phyloP scores from a whole-genome alignment of 2,888 invertebrate genomes.

The Netelia virgata region DNA sequence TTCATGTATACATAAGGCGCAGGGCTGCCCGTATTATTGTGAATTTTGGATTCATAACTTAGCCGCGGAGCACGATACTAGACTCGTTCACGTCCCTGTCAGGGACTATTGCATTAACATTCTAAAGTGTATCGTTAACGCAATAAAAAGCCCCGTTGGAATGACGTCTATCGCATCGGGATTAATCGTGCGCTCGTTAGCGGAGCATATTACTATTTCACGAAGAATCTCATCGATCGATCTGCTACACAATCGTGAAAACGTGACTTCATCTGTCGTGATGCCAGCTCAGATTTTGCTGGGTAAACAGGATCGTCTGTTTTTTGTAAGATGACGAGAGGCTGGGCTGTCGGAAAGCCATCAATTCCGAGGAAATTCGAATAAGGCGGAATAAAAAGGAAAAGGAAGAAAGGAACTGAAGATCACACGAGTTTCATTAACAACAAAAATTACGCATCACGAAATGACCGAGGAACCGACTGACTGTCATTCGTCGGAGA shows the following conservation, averaged over 20 bases:
- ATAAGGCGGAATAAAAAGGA: background rate
- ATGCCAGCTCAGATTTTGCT: constrained; percentile 6
- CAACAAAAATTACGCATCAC: background rate
- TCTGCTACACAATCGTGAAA: constrained; percentile 29
- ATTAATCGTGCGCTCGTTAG: constrained; percentile 14
- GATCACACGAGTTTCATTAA: background rate
- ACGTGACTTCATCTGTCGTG: background rate
- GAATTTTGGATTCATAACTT: no score
- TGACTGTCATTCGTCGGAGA: background rate
- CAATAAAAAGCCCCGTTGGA: constrained; percentile 70
- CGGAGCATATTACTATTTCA: background rate
- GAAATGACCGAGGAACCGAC: constrained; percentile 20
- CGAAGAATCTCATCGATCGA: constrained; percentile 30
- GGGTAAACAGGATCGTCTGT: background rate
- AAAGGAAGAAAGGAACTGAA: background rate
- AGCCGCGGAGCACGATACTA: no score
- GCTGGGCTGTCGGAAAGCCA: constrained; percentile 80
- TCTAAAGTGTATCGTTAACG: background rate
- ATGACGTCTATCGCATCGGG: constrained; percentile 72
- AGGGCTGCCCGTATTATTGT: no score
- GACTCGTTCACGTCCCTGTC: background rate
- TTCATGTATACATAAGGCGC: no score
- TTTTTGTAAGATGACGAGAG: constrained; percentile 80
- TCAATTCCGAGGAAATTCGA: constrained; percentile 65
- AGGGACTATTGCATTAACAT: background rate